Evolutionary conservation across 2,113 vertebrate species (phyloP).

Genomic region (Aspiorhynchus laticeps): DNA sequence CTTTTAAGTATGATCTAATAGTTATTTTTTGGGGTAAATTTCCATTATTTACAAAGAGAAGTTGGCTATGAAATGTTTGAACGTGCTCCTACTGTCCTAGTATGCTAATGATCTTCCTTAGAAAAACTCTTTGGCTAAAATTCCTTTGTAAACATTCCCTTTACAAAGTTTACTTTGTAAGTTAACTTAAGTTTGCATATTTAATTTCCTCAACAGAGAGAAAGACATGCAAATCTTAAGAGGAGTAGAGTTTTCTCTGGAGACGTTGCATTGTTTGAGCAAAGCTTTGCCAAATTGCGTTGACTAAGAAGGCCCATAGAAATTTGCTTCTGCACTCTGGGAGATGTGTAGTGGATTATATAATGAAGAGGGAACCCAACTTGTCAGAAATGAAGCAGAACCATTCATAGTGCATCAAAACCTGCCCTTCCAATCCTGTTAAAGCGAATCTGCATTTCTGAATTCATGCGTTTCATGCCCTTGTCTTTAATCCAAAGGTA

Average conservation of each 20-base stretch:
- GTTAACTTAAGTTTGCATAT: neutral
- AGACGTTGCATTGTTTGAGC: neutral
- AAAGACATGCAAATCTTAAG: neutral
- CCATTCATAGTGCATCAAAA: neutral
- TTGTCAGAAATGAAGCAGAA: neutral
- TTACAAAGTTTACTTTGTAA: neutral
- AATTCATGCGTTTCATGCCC: slow-evolving; percentile 1
- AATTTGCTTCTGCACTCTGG: neutral
- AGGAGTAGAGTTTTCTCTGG: neutral
- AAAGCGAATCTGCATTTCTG: neutral
- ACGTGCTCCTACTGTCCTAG: neutral
- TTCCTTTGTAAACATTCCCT: neutral
- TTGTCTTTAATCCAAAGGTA: slow-evolving; percentile 30
- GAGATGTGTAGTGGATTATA: neutral
- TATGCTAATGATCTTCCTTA: neutral
- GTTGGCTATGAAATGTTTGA: neutral
- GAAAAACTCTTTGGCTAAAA: neutral
- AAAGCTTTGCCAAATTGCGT: neutral
- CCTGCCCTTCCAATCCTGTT: neutral
- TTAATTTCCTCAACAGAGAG: neutral
- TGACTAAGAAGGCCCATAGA: neutral
- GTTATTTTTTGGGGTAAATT: neutral
- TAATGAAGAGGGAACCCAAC: neutral
- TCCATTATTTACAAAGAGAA: neutral
- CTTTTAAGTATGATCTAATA: neutral